These are phyloP conservation scores for Odontothrips loti DNA, from an alignment of 2,888 invertebrate species.

Conservation along the genomic window DNA sequence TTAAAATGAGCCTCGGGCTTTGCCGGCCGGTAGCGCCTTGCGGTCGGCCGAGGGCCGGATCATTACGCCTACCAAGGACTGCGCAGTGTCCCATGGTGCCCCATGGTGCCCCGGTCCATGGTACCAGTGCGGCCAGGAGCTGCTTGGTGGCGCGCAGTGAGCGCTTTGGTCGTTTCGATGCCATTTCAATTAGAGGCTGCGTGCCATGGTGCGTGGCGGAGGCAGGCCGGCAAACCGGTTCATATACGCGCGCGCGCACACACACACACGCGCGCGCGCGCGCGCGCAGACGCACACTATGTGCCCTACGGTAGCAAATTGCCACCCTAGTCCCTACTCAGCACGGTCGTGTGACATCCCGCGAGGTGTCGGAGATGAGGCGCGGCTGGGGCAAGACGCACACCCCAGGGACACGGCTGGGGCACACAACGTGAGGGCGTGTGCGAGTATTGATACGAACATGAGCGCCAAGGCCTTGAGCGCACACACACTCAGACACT, in stretches of 20 bases:
- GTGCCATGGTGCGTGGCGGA: background rate
- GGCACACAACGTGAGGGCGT: background rate
- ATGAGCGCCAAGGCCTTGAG: background rate
- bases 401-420: no score
- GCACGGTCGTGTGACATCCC: background rate
- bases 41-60: no score
- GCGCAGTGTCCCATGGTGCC: no score
- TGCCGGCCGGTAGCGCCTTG: no score
- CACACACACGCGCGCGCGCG: background rate
- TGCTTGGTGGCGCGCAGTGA: no score
- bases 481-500: background rate
- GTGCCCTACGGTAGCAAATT: background rate
- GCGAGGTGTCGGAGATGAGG: background rate
- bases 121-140: no score
- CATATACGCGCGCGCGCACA: background rate
- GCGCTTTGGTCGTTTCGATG: slow-evolving; percentile 3
- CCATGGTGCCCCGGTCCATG: no score
- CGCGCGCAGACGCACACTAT: background rate
- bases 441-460: background rate
- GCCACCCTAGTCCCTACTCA: background rate
- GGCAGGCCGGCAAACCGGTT: slow-evolving; percentile 4
- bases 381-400: no score
- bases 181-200: slow-evolving; percentile 12
- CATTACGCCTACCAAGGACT: no score
- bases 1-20: no score